A percentile compares a stretch with the other conserved stretches of the same genome.
These are phyloP conservation scores for Ramphastos sulfuratus DNA, from an alignment of 2,113 vertebrate species.

Conservation along the genomic window DNA sequence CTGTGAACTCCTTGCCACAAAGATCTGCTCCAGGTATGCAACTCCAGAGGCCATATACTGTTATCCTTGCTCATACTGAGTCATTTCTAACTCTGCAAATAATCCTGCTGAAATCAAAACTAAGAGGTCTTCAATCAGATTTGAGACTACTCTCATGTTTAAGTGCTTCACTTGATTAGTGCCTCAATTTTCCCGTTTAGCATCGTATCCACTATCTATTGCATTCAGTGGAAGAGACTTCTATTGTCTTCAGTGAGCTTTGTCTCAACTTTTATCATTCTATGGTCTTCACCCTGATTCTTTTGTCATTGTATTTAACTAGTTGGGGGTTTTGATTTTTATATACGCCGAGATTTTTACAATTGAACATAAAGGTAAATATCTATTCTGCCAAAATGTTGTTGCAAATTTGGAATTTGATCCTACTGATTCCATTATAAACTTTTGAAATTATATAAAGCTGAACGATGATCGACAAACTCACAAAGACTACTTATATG, in stretches of 20 bases:
- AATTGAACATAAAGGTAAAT: not conserved
- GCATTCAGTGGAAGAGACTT: not conserved
- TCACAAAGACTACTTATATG: not conserved
- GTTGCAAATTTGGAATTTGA: not conserved
- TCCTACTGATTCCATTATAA: not conserved
- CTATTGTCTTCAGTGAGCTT: not conserved
- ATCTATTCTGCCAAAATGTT: not conserved
- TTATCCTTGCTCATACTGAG: not conserved
- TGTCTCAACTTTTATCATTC: not conserved
- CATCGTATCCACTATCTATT: not conserved
- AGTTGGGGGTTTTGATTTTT: not conserved
- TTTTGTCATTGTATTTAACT: not conserved
- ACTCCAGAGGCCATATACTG: not conserved
- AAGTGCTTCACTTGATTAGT: slow-evolving; percentile 17
- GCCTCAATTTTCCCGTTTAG: not conserved
- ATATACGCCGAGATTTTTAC: not conserved
- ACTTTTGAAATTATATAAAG: not conserved
- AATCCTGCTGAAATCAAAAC: not conserved
- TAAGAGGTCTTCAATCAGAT: not conserved
- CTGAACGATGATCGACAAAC: not conserved
- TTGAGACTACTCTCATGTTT: not conserved
- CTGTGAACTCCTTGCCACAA: not conserved
- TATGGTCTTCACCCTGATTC: not conserved
- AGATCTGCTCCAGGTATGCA: not conserved
- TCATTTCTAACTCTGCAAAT: not conserved